A percentile compares a stretch with the other conserved stretches of the same genome.
Evolutionary conservation across 53 echinoderm and acorn worm genomes (phyloP).

Genomic region (Holothuria scabra): DNA sequence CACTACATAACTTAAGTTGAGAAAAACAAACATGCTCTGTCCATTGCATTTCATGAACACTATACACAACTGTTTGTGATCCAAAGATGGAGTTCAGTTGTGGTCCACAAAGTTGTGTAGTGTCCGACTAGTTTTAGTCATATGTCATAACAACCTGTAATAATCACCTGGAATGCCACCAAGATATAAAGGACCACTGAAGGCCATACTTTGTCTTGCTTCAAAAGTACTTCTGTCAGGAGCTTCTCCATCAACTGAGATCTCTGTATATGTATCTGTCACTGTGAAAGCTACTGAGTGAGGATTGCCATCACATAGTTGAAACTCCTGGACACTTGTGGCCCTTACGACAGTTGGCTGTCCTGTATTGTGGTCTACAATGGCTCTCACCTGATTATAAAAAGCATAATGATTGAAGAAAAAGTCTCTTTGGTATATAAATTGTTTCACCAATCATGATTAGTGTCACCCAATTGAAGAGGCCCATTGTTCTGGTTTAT

Average conservation of each 20-base stretch:
- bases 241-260: slow-evolving; percentile 68
- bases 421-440: background rate
- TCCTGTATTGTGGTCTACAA: slow-evolving; percentile 61
- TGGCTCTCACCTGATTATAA: slow-evolving; percentile 68
- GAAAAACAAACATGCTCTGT: too few species aligned
- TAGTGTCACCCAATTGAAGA: background rate
- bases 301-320: slow-evolving; percentile 75
- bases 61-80: too few species aligned
- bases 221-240: slow-evolving; percentile 56
- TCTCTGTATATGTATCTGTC: slow-evolving; percentile 37
- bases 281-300: slow-evolving; percentile 65
- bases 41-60: too few species aligned
- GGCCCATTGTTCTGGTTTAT: too few species aligned
- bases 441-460: background rate
- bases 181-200: slow-evolving; percentile 63
- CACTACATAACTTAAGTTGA: too few species aligned
- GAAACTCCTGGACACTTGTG: slow-evolving; percentile 68
- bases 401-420: background rate
- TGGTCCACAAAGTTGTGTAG: too few species aligned
- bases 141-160: too few species aligned
- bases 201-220: slow-evolving; percentile 40
- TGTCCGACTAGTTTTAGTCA: too few species aligned
- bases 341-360: slow-evolving; percentile 78
- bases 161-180: slow-evolving; percentile 82
- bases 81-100: too few species aligned